Percentiles rank a stretch among this genome's conserved stretches.
phyloP scores from a whole-genome alignment of 2,888 invertebrate species.

The Colletes collaris region DNA sequence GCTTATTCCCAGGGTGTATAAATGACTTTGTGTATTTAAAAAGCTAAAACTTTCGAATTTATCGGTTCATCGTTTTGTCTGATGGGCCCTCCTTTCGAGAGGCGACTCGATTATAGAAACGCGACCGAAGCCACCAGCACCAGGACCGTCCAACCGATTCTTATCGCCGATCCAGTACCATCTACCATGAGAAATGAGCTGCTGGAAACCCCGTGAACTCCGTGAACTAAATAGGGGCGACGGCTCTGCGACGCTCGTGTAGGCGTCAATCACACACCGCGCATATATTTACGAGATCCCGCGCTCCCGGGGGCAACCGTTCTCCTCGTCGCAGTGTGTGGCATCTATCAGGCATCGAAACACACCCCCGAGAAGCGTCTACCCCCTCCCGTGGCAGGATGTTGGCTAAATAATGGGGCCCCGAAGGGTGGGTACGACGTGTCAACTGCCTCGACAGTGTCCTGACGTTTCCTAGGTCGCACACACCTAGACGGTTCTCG shows the following conservation, averaged over 20 bases:
- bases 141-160: slow-evolving; percentile 3
- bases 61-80: no score
- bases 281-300: slow-evolving; percentile 81
- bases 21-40: no score
- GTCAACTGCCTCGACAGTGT: slow-evolving; percentile 82
- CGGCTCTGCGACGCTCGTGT: slow-evolving; percentile 74
- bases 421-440: slow-evolving; percentile 77
- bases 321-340: slow-evolving; percentile 60
- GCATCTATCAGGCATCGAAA: slow-evolving; percentile 72
- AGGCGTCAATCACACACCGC: slow-evolving; percentile 82
- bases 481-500: slow-evolving; percentile 42
- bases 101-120: no score
- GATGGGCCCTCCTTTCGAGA: no score
- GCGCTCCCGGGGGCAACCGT: slow-evolving; percentile 66
- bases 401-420: slow-evolving; percentile 82
- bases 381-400: slow-evolving; percentile 72
- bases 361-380: slow-evolving; percentile 75
- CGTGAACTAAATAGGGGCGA: slow-evolving; percentile 63
- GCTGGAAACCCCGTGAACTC: slow-evolving; percentile 50
- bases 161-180: slow-evolving; percentile 26
- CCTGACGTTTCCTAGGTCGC: slow-evolving; percentile 71
- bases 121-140: background rate
- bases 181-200: slow-evolving; percentile 56
- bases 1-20: no score
- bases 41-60: no score